Conservation (phyloP, 1,140 invertebrate genomes). For the Euschistus heros region DNA sequence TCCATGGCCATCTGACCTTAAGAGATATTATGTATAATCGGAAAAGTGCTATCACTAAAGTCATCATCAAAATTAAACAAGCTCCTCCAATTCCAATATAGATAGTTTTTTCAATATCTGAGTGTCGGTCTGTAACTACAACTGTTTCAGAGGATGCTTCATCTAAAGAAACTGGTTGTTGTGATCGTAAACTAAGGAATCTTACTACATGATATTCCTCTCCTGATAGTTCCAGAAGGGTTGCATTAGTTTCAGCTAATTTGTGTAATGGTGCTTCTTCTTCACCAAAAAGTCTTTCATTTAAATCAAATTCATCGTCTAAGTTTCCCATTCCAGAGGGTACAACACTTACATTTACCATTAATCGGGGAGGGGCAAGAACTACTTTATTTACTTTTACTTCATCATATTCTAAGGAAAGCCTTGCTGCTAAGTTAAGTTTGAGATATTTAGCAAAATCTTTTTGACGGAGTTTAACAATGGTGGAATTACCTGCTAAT, state of each 20-base stretch:
- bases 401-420: conserved; percentile 35
- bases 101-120: conserved; percentile 32
- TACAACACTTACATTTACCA: conserved; percentile 34
- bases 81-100: conserved; percentile 31
- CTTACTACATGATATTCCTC: conserved; percentile 35
- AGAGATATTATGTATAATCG: conserved; percentile 26
- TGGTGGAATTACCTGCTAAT: conserved; percentile 34
- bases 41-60: conserved; percentile 29
- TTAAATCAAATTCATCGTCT: conserved; percentile 30
- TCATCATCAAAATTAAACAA: conserved; percentile 28
- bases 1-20: conserved; percentile 31
- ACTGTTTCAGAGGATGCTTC: conserved; percentile 24
- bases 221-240: conserved; percentile 34
- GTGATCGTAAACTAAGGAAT: conserved; percentile 29
- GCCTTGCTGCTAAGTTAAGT: conserved; percentile 34
- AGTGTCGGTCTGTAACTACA: conserved; percentile 28
- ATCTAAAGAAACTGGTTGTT: conserved; percentile 29
- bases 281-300: conserved; percentile 27
- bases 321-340: conserved; percentile 27
- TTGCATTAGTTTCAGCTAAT: conserved; percentile 34
- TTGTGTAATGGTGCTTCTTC: conserved; percentile 33
- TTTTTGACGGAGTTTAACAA: conserved; percentile 32
- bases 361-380: conserved; percentile 32
- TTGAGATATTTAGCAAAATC: conserved; percentile 35
- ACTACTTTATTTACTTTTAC: conserved; percentile 32